Evolutionary conservation across 2,797 vertebrate species (phyloP).

Genomic region (Ataeniobius toweri): DNA sequence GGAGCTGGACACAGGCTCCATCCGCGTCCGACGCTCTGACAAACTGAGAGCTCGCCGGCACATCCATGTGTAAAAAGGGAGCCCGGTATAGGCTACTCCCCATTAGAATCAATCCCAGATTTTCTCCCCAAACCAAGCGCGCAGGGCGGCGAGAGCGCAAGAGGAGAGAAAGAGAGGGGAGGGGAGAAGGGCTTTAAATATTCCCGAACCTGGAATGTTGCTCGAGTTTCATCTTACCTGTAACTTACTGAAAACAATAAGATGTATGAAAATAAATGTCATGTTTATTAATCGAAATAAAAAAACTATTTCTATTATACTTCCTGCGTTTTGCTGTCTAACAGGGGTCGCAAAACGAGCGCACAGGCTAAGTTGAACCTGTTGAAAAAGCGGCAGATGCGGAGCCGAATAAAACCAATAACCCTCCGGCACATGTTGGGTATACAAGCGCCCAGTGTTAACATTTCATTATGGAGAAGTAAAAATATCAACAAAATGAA

Average conservation of each 20-base stretch:
- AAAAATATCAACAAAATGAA: constrained; percentile 22
- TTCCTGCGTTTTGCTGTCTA: constrained; percentile 49
- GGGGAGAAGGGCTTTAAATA: constrained; percentile 1
- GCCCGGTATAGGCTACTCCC: constrained; percentile 73
- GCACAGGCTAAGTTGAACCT: constrained; percentile 65
- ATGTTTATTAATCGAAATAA: too few species aligned
- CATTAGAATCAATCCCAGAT: constrained; percentile 81
- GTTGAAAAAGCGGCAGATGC: constrained; percentile 71
- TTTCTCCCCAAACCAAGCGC: constrained; percentile 56
- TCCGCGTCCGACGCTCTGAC: constrained; percentile 53
- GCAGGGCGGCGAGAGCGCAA: constrained; percentile 10
- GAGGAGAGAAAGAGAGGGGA: constrained; percentile 2
- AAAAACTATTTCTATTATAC: background rate
- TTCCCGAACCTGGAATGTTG: constrained; percentile 19
- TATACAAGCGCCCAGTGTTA: constrained; percentile 24
- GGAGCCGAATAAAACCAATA: constrained; percentile 60
- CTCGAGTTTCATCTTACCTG: constrained; percentile 38
- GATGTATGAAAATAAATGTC: constrained; percentile 14
- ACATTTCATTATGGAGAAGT: constrained; percentile 5
- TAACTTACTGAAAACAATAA: constrained; percentile 13
- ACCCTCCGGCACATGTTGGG: constrained; percentile 46
- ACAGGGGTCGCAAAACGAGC: constrained; percentile 69
- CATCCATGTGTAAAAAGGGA: constrained; percentile 75
- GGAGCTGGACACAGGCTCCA: constrained; percentile 50
- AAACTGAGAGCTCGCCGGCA: constrained; percentile 69